These are phyloP conservation scores for Myanophis thanlyinensis DNA, from an alignment of 2,113 vertebrate species.

Conservation along the genomic window DNA sequence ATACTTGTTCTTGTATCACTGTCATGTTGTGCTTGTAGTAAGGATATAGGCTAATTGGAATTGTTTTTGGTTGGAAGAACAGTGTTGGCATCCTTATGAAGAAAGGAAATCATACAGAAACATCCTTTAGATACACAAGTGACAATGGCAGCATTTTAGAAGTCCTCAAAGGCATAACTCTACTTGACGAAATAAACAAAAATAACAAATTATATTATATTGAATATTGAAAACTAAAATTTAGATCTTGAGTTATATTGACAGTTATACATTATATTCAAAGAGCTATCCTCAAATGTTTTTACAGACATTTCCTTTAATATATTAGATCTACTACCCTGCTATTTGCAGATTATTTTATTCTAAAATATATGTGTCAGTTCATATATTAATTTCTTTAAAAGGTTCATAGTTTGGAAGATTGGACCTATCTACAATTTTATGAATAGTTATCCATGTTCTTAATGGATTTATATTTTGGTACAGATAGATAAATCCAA, in stretches of 20 bases:
- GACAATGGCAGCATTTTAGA: slow-evolving; percentile 32
- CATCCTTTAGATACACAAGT: slow-evolving; percentile 14
- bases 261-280: not conserved
- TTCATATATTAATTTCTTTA: not conserved
- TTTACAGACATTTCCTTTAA: not conserved
- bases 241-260: not conserved
- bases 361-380: slow-evolving; percentile 9
- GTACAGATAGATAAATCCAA: not conserved
- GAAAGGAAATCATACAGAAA: slow-evolving; percentile 44
- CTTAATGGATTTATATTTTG: not conserved
- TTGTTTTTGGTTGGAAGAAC: slow-evolving; percentile 51
- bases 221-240: slow-evolving; percentile 12
- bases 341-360: not conserved
- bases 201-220: slow-evolving; percentile 6
- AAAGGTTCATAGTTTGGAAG: not conserved
- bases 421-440: not conserved
- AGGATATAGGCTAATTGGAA: slow-evolving; percentile 52
- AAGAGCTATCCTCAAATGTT: not conserved
- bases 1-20: slow-evolving; percentile 65
- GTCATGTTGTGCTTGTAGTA: slow-evolving; percentile 57
- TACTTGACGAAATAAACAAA: not conserved
- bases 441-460: not conserved
- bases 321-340: fast-evolving
- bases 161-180: slow-evolving; percentile 17
- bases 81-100: slow-evolving; percentile 18